Conservation (phyloP, 2,797 vertebrate genomes). For the Paramormyrops hopkinsi region DNA sequence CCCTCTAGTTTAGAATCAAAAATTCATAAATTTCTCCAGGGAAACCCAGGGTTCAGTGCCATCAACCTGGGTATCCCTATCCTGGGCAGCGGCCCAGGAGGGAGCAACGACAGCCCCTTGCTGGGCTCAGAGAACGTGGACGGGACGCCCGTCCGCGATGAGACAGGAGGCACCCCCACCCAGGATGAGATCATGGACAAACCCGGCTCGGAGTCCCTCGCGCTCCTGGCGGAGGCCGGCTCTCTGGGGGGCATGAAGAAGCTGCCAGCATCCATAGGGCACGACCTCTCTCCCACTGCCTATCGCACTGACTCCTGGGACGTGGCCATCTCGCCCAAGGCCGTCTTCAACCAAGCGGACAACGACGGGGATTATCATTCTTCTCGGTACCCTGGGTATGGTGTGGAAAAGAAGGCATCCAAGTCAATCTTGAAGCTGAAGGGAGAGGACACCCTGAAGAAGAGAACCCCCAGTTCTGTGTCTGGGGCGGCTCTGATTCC, state of each 20-base stretch:
- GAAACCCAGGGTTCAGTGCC: conserved; percentile 86
- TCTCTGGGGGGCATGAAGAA: conserved; percentile 21
- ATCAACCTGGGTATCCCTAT: conserved; percentile 73
- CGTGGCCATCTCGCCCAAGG: conserved; percentile 63
- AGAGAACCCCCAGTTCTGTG: conserved; percentile 35
- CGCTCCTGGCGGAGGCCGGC: conserved; percentile 52
- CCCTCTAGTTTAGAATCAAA: conserved; percentile 85
- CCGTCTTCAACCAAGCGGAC: conserved; percentile 34
- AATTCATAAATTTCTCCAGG: conserved; percentile 96
- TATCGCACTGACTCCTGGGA: conserved; percentile 83
- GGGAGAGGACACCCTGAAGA: conserved; percentile 42
- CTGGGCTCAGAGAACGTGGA: conserved; percentile 76
- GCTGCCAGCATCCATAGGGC: conserved; percentile 40
- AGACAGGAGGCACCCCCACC: conserved; percentile 89
- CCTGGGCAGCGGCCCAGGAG: conserved; percentile 66
- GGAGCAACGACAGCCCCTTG: conserved; percentile 49
- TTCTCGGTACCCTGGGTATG: conserved; percentile 48
- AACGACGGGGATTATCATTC: conserved; percentile 52
- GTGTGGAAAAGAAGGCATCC: conserved; percentile 65
- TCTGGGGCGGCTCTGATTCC: conserved; percentile 26
- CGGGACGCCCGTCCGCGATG: conserved; percentile 88
- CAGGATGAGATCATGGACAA: conserved; percentile 99
- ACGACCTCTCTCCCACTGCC: conserved; percentile 67
- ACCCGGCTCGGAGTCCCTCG: conserved; percentile 69
- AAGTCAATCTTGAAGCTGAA: conserved; percentile 64